Conservation (phyloP, 2,888 invertebrate genomes). For the Phrixothrix hirtus region DNA sequence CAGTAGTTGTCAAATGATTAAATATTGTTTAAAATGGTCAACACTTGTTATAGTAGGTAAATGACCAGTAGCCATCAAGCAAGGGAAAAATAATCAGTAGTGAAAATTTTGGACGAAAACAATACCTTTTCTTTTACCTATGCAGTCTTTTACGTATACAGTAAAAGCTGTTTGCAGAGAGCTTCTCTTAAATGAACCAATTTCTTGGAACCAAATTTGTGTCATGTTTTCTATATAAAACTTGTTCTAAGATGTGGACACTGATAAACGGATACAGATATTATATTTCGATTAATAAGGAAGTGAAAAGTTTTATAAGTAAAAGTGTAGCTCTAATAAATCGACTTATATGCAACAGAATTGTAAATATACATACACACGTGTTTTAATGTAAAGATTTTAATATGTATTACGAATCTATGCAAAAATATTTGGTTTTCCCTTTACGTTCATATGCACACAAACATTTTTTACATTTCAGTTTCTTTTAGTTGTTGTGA, state of each 20-base stretch:
- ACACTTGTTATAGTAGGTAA: no score
- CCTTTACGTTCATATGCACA: no score
- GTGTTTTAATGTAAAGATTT: no score
- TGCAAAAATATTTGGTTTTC: no score
- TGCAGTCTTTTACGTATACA: not conserved
- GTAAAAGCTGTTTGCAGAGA: not conserved
- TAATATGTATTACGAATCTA: no score
- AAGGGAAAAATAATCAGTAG: no score
- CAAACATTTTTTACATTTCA: no score
- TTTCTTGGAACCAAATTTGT: not conserved
- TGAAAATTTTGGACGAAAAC: not conserved
- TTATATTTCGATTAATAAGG: not conserved
- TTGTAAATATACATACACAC: not conserved
- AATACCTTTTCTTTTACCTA: not conserved
- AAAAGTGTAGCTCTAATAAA: not conserved
- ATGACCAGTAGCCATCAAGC: no score
- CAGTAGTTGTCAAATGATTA: no score
- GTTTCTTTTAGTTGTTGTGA: no score
- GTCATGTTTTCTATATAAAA: not conserved
- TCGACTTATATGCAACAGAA: not conserved
- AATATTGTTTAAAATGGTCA: no score
- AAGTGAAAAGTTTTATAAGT: not conserved
- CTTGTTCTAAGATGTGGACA: not conserved
- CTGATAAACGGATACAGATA: not conserved
- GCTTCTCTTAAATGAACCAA: not conserved